Evolutionary conservation across 2,888 invertebrate genomes (phyloP).

Genomic region (Sminthurides aquaticus): DNA sequence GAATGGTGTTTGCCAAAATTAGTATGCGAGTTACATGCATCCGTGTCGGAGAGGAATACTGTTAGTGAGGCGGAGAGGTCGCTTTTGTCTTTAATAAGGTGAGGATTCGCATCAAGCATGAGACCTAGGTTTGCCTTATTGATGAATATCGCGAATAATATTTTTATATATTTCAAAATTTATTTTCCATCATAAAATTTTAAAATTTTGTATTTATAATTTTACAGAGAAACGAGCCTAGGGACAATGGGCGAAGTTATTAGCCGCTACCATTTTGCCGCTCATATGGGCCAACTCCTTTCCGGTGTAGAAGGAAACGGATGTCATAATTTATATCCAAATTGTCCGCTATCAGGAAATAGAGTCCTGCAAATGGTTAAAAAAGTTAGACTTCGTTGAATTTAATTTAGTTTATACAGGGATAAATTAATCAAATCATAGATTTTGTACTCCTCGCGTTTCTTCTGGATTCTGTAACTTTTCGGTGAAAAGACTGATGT

Average conservation of each 20-base stretch:
- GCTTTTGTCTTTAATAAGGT: constrained; percentile 57
- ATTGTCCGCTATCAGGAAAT: constrained; percentile 57
- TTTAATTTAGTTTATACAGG: no score
- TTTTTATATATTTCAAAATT: no score
- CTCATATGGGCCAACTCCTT: constrained; percentile 62
- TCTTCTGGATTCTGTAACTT: constrained; percentile 4
- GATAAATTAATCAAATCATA: no score
- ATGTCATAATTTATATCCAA: constrained; percentile 61
- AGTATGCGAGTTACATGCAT: constrained; percentile 59
- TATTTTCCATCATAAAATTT: no score
- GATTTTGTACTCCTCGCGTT: neutral
- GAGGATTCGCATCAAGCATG: no score
- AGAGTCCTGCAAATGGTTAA: constrained; percentile 60
- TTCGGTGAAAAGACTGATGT: neutral
- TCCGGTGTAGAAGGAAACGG: constrained; percentile 60
- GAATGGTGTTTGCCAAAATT: constrained; percentile 59
- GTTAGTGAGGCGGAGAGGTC: constrained; percentile 57
- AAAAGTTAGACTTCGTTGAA: constrained; percentile 51
- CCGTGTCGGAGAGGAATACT: constrained; percentile 53
- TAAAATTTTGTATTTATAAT: neutral
- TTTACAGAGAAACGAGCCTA: constrained; percentile 57
- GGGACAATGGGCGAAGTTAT: constrained; percentile 56
- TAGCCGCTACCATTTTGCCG: constrained; percentile 49
- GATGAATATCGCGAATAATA: no score
- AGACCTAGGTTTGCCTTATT: no score